Evolutionary conservation across 30 jellyfish, hydroid and myxozoan species (phyloP).

Genomic region (Cassiopea andromeda): DNA sequence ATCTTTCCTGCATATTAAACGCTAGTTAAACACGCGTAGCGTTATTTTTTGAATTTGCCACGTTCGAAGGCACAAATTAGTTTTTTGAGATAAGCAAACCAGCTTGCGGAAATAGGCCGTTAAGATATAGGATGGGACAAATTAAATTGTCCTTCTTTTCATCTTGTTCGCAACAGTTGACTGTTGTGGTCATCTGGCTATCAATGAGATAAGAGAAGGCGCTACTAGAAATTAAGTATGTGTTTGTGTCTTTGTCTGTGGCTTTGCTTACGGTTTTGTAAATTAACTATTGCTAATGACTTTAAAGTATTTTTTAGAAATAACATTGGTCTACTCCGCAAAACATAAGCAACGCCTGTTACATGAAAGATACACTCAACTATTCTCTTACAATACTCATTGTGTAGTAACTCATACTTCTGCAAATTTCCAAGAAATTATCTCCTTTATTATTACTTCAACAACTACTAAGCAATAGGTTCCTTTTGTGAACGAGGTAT

Average conservation of each 20-base stretch:
- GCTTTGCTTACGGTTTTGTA: slow-evolving; percentile 2
- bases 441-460: too few relatives aligned
- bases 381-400: too few relatives aligned
- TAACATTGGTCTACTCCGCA: slow-evolving; percentile 1
- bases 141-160: slow-evolving; percentile 14
- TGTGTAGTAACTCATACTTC: too few relatives aligned
- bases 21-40: slow-evolving; percentile 34
- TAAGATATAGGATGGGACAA: slow-evolving; percentile 13
- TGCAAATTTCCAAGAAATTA: too few relatives aligned
- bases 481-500: too few relatives aligned
- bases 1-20: slow-evolving; percentile 26
- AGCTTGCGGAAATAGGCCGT: slow-evolving; percentile 37
- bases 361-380: too few relatives aligned
- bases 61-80: slow-evolving; percentile 15
- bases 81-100: slow-evolving; percentile 5
- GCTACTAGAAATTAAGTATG: slow-evolving; percentile 36
- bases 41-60: slow-evolving; percentile 7
- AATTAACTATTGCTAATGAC: neutral
- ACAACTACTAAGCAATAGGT: too few relatives aligned
- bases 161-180: neutral
- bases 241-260: slow-evolving; percentile 10
- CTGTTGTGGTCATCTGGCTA: slow-evolving; percentile 52
- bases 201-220: slow-evolving; percentile 41
- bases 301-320: slow-evolving; percentile 1
- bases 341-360: neutral